Percentiles rank a stretch among this genome's conserved stretches.
Conservation (phyloP, 2,888 invertebrate genomes). For the Tipula vernalis region DNA sequence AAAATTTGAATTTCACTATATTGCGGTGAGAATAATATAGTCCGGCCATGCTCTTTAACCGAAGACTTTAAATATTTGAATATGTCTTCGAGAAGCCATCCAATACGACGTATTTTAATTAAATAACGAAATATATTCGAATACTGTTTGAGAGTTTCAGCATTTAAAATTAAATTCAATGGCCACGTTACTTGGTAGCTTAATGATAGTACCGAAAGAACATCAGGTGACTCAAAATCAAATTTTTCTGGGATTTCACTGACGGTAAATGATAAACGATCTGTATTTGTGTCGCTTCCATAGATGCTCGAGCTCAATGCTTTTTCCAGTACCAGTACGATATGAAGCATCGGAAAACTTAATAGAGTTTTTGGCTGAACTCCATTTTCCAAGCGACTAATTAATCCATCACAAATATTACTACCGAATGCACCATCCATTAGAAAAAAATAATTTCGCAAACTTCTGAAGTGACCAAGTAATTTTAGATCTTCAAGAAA, state of each 20-base stretch:
- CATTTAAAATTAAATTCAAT: slow-evolving; percentile 60
- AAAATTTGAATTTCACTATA: slow-evolving; percentile 58
- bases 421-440: slow-evolving; percentile 69
- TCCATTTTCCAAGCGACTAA: slow-evolving; percentile 50
- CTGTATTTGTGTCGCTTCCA: slow-evolving; percentile 46
- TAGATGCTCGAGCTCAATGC: slow-evolving; percentile 44
- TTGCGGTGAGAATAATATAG: slow-evolving; percentile 47
- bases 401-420: slow-evolving; percentile 56
- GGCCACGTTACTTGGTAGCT: slow-evolving; percentile 66
- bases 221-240: slow-evolving; percentile 51
- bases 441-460: slow-evolving; percentile 66
- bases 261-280: slow-evolving; percentile 50
- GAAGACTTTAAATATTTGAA: slow-evolving; percentile 46
- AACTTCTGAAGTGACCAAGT: slow-evolving; percentile 54
- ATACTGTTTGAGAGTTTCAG: slow-evolving; percentile 55
- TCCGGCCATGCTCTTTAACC: slow-evolving; percentile 39
- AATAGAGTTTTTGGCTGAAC: slow-evolving; percentile 52
- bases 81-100: slow-evolving; percentile 59
- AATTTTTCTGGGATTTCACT: slow-evolving; percentile 47
- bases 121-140: slow-evolving; percentile 63
- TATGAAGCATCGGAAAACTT: slow-evolving; percentile 54
- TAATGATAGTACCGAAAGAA: slow-evolving; percentile 52
- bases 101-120: slow-evolving; percentile 60
- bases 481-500: slow-evolving; percentile 47
- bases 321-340: slow-evolving; percentile 53